Percentiles rank a stretch among this genome's conserved stretches.
Conservation (phyloP, 1,140 invertebrate genomes). For the Ceratosolen solmsi region DNA sequence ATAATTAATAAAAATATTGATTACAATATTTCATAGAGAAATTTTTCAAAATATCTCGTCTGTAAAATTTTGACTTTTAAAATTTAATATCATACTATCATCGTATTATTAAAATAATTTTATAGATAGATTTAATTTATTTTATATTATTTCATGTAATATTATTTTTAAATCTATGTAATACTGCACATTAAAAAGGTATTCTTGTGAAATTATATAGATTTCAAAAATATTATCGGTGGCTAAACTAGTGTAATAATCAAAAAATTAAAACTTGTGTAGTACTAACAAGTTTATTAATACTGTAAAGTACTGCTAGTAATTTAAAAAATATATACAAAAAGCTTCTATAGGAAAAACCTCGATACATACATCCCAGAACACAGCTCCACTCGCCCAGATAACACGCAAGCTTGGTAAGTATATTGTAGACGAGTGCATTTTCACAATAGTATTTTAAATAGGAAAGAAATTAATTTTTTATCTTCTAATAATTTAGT, state of each 20-base stretch:
- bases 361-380: conserved; percentile 79
- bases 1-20: no score
- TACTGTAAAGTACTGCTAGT: background rate
- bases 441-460: background rate
- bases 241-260: no score
- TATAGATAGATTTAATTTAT: no score
- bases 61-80: no score
- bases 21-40: no score
- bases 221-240: background rate
- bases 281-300: background rate
- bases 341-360: conserved; percentile 75
- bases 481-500: background rate
- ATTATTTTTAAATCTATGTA: no score
- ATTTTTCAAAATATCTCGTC: no score
- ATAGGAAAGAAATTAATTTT: background rate
- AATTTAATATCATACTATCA: no score
- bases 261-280: no score
- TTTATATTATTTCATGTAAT: no score
- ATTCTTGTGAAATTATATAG: background rate
- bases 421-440: background rate
- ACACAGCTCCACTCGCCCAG: conserved; percentile 81
- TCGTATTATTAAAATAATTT: no score
- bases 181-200: background rate
- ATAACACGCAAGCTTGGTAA: conserved; percentile 80
- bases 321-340: conserved; percentile 48